These are phyloP conservation scores for Channallabes apus DNA, from an alignment of 2,797 vertebrate genomes.

Conservation along the genomic window DNA sequence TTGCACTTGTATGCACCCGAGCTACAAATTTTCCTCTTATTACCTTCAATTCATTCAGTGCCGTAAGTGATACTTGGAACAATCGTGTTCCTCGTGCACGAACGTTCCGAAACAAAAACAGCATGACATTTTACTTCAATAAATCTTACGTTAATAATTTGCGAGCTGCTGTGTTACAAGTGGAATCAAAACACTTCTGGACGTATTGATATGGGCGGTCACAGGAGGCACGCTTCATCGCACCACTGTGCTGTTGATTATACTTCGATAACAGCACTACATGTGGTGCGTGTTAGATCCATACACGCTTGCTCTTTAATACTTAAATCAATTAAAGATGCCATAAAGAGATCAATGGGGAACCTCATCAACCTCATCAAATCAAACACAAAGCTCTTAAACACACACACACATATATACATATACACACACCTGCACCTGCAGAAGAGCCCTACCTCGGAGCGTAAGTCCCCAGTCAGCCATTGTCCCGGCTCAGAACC, in stretches of 20 bases:
- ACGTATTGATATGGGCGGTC: background rate
- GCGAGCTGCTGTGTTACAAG: background rate
- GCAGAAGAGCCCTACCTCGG: constrained; percentile 65
- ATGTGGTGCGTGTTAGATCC: background rate
- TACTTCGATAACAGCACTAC: background rate
- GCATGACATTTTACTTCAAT: background rate
- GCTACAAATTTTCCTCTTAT: background rate
- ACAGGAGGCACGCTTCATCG: background rate
- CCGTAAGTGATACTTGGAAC: background rate
- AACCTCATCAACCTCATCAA: background rate
- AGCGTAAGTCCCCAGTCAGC: constrained; percentile 65
- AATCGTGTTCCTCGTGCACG: background rate
- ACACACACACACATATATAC: constrained; percentile 16
- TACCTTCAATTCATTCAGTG: background rate
- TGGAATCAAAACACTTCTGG: background rate
- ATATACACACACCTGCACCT: background rate
- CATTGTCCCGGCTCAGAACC: constrained; percentile 60
- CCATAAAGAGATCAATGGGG: background rate
- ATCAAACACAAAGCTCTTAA: background rate
- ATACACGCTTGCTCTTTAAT: background rate
- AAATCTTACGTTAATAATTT: background rate
- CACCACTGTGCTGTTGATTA: background rate
- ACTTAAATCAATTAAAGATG: background rate
- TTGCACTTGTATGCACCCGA: background rate
- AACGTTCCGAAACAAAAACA: background rate